Base-by-base conservation (phyloP, 2,888 invertebrate species). In the Ormyrus pomaceus region DNA sequence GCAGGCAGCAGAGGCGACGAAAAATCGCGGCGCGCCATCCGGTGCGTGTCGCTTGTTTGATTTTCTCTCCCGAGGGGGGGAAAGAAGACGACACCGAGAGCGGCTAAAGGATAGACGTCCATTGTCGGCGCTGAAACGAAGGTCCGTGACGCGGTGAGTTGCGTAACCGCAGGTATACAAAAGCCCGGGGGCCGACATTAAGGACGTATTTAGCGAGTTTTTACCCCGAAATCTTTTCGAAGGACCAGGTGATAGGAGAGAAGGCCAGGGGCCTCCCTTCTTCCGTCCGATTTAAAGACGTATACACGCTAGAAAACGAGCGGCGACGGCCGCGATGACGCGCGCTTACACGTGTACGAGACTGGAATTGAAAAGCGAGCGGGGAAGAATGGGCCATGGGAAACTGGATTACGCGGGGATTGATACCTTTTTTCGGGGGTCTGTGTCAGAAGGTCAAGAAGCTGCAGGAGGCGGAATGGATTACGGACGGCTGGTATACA, bases 151-250 rank as follows among this genome's bases (percentile, higher is more conserved):
- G 74, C 62, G 62, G 51, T 75, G 75, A 84, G 83, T 86, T 84
- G 84, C 86, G 82, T 83, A 85, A 87, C 86, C 86, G 82, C 85
- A 83, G 81, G 64, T 61, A 56, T 58, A 73, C 56, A 65, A 46
- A 73, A 71, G 72, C 50, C 73, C 8, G 8, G 34, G 58, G 77
- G 74, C 81, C 81, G 83, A 83, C 84, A 86, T 89, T 88, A 88
- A 87, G 84, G 83, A 84, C 82, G 86, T 87, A 86, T 89, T 88
- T 88, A 88, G 86, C 86, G 81, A 84, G 82, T 86, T 86, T 84
- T 84, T 79, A 70, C 75, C 76, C 64, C 77, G 81, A 78, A 81
- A 81, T 10, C 34, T 68, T 45, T 73, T 59, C n/a, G 6, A 8
- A n/a, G 11, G 13, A 58, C 80, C 80, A 77, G 77, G 73, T 81